A percentile compares a stretch with the other conserved stretches of the same genome.
Conservation (phyloP, 2,888 invertebrate species). For the Schizaphis graminum region DNA sequence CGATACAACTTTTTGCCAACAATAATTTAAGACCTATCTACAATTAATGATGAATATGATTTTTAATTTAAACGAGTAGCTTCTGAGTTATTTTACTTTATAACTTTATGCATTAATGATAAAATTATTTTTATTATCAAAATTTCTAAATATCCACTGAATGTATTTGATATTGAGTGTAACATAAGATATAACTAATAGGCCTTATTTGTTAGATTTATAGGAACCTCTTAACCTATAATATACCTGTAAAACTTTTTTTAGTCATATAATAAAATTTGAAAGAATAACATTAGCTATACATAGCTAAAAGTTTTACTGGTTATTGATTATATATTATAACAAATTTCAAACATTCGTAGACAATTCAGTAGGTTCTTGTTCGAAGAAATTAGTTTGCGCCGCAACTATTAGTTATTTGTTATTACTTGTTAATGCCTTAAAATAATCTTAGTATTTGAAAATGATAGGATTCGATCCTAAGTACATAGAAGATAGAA, state of each 20-base stretch:
- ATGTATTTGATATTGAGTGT: too few species aligned
- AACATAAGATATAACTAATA: background rate
- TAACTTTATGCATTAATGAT: background rate
- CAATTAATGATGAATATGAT: background rate
- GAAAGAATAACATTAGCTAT: background rate
- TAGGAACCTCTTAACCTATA: background rate
- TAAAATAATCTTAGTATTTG: background rate
- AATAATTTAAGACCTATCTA: too few species aligned
- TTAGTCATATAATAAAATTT: too few species aligned
- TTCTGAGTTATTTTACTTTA: background rate
- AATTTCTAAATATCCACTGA: too few species aligned
- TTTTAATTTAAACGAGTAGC: background rate
- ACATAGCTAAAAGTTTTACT: background rate
- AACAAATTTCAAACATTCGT: background rate
- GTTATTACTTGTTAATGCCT: background rate
- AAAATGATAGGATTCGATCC: background rate
- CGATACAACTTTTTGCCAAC: too few species aligned
- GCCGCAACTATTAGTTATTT: background rate
- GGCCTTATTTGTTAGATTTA: background rate
- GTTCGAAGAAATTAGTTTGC: background rate
- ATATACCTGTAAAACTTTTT: too few species aligned
- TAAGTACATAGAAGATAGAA: too few species aligned
- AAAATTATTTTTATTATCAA: too few species aligned
- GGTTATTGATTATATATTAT: background rate
- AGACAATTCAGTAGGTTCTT: background rate